These are phyloP conservation scores for Tillus elongatus DNA, from an alignment of 2,888 invertebrate species.

Conservation along the genomic window DNA sequence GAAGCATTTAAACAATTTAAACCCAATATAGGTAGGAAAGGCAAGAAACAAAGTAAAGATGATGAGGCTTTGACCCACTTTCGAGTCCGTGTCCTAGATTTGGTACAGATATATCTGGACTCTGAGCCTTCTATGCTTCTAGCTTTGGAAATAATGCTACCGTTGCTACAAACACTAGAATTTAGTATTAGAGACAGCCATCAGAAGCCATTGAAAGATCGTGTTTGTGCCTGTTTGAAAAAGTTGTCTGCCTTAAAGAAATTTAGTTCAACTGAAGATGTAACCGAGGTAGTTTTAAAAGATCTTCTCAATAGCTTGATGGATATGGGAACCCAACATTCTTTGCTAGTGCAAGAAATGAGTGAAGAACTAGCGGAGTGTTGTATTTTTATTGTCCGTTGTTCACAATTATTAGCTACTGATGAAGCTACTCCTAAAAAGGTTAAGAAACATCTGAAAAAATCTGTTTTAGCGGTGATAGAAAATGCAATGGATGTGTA, in stretches of 20 bases:
- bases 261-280: conserved; percentile 49
- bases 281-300: conserved; percentile 47
- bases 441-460: conserved; percentile 33
- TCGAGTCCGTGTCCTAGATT: conserved; percentile 63
- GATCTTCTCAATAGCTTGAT: conserved; percentile 50
- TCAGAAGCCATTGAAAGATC: conserved; percentile 55
- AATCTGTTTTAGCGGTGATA: conserved; percentile 45
- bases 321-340: conserved; percentile 55
- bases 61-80: conserved; percentile 63
- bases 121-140: conserved; percentile 59
- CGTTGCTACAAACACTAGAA: conserved; percentile 58
- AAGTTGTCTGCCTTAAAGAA: conserved; percentile 52
- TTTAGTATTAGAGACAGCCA: conserved; percentile 60
- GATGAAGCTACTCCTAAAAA: conserved; percentile 38
- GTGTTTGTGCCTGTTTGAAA: conserved; percentile 54
- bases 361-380: conserved; percentile 55
- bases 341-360: conserved; percentile 56
- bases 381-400: conserved; percentile 55
- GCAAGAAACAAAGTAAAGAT: conserved; percentile 50
- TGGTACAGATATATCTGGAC: conserved; percentile 64
- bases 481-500: conserved; percentile 49
- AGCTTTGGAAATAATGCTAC: conserved; percentile 59
- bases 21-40: conserved; percentile 40
- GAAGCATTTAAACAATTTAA: conserved; percentile 62
- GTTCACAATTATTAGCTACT: conserved; percentile 47